Conservation (phyloP, 1,140 invertebrate genomes). For the Pachyrhynchus sulphureomaculatus region DNA sequence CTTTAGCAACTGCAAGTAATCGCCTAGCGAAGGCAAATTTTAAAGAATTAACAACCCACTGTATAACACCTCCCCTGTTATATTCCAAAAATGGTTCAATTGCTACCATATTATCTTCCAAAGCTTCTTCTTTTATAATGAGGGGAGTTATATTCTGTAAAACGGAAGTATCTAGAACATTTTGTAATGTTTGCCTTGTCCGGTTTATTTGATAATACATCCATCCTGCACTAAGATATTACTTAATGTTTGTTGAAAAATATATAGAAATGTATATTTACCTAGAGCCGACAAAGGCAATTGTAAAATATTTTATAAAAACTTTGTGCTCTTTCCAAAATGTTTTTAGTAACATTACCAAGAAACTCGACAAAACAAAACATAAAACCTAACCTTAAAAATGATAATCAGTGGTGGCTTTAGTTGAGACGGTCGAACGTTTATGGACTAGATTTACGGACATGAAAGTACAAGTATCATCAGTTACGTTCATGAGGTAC, state of each 20-base stretch:
- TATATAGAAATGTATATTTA: neutral
- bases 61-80: slow-evolving; percentile 19
- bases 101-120: slow-evolving; percentile 31
- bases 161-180: slow-evolving; percentile 44
- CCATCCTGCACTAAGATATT: slow-evolving; percentile 41
- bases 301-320: slow-evolving; percentile 20
- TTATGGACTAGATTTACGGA: no score
- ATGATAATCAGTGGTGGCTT: no score
- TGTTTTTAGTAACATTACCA: neutral
- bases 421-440: no score
- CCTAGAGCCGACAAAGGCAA: slow-evolving; percentile 22
- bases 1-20: slow-evolving; percentile 50
- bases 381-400: no score
- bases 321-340: slow-evolving; percentile 19
- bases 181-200: slow-evolving; percentile 42
- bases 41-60: slow-evolving; percentile 48
- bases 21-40: slow-evolving; percentile 55
- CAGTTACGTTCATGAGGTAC: no score
- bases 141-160: slow-evolving; percentile 35
- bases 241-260: neutral
- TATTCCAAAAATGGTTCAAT: slow-evolving; percentile 25
- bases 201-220: slow-evolving; percentile 44
- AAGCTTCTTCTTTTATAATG: slow-evolving; percentile 24
- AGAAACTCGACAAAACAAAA: no score
- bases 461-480: no score